These are phyloP conservation scores for Neoscelio sp. DNA, from an alignment of 2,888 invertebrate genomes.

Conservation along the genomic window DNA sequence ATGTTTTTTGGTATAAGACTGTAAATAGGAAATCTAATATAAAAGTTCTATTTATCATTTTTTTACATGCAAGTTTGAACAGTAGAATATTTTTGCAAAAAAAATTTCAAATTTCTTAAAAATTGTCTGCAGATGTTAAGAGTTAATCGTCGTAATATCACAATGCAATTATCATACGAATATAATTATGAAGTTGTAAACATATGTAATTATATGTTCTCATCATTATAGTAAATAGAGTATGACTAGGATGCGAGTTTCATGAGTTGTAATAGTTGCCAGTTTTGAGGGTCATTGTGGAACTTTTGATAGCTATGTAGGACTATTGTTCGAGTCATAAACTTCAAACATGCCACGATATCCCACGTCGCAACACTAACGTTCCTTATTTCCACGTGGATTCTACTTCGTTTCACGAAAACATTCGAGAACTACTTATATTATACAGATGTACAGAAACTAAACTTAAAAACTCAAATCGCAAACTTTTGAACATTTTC, in stretches of 20 bases:
- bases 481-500: too few species aligned
- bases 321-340: conserved; percentile 54
- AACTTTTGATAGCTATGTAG: conserved; percentile 55
- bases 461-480: too few species aligned
- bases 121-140: too few species aligned
- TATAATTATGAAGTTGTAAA: conserved; percentile 19
- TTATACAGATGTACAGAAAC: too few species aligned
- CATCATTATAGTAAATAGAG: conserved; percentile 43
- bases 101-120: too few species aligned
- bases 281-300: conserved; percentile 52
- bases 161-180: conserved; percentile 3
- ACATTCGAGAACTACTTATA: too few species aligned
- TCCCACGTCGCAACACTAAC: conserved; percentile 45
- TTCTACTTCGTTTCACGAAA: conserved; percentile 18
- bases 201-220: conserved; percentile 25
- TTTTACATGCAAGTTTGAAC: too few species aligned
- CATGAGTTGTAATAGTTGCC: conserved; percentile 43
- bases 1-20: too few species aligned
- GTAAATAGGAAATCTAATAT: too few species aligned
- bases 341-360: conserved; percentile 54
- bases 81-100: too few species aligned
- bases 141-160: conserved; percentile 6
- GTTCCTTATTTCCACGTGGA: conserved; percentile 46
- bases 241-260: conserved; percentile 31
- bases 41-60: too few species aligned